Evolutionary conservation across 2,797 vertebrate species (phyloP).

Genomic region (Epinephelus awoara): DNA sequence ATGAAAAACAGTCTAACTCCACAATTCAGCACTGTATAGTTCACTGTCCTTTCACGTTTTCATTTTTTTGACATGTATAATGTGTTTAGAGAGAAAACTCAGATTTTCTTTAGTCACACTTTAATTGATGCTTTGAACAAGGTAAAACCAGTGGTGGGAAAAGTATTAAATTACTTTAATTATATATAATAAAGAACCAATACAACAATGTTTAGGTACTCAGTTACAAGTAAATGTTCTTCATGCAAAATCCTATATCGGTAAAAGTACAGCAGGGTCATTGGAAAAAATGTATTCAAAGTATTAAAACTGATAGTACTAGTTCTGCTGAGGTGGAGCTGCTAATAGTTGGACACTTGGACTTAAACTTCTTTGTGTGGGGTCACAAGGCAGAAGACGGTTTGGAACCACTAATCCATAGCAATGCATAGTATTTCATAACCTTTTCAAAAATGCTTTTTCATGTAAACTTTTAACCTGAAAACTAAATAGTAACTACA

Average conservation of each 20-base stretch:
- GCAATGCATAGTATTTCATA: neutral
- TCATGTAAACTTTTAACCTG: neutral
- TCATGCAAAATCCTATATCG: neutral
- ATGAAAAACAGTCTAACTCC: too few relatives aligned
- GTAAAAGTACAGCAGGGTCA: neutral
- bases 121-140: neutral
- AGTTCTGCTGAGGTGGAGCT: neutral
- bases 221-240: neutral
- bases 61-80: too few relatives aligned
- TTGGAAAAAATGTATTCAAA: neutral
- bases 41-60: too few relatives aligned
- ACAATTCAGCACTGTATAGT: too few relatives aligned
- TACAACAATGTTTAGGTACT: neutral
- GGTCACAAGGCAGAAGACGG: neutral
- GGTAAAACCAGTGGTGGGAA: neutral
- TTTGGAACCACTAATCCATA: neutral
- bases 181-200: accelerated
- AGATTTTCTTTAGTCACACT: too few relatives aligned
- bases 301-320: neutral
- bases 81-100: too few relatives aligned
- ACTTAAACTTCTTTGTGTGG: neutral
- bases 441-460: neutral
- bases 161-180: neutral
- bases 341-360: neutral
- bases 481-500: neutral